Conservation (phyloP, 1,140 invertebrate genomes). For the Choristoneura fumiferana region DNA sequence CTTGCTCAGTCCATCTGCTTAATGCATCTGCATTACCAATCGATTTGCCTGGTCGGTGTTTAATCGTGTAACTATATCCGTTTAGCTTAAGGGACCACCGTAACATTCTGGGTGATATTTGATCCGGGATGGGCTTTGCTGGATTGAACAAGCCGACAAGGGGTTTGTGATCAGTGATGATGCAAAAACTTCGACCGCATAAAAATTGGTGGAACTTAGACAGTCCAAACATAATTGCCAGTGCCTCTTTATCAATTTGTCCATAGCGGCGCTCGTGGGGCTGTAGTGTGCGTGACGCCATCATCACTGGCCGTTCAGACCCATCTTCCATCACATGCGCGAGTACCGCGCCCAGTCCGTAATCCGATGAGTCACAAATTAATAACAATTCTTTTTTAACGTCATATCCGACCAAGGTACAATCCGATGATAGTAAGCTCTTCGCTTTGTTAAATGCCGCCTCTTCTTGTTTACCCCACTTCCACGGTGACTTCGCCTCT, state of each 20-base stretch:
- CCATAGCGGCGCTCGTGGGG: conserved; percentile 27
- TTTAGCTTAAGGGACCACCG: conserved; percentile 32
- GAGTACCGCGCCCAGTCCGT: conserved; percentile 9
- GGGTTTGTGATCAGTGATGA: conserved; percentile 37
- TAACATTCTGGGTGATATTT: conserved; percentile 33
- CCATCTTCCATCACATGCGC: conserved; percentile 30
- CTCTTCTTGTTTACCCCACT: conserved; percentile 20
- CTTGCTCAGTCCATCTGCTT: conserved; percentile 14
- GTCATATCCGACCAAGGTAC: conserved; percentile 31
- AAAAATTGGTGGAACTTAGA: conserved; percentile 62
- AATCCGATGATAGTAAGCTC: conserved; percentile 24
- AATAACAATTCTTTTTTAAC: conserved; percentile 23
- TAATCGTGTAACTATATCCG: conserved; percentile 32
- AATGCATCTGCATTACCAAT: conserved; percentile 18
- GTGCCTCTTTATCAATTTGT: conserved; percentile 49
- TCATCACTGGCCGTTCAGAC: conserved; percentile 59
- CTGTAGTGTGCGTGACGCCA: conserved; percentile 46
- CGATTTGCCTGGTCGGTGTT: conserved; percentile 25
- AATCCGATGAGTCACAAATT: conserved; percentile 14
- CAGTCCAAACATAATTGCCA: conserved; percentile 61
- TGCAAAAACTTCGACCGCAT: conserved; percentile 23
- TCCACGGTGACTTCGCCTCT: conserved; percentile 26
- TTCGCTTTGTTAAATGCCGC: conserved; percentile 30
- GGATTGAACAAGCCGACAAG: conserved; percentile 27
- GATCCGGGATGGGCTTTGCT: conserved; percentile 21